Base-by-base conservation (phyloP, 1,140 invertebrate genomes). In the Homarus americanus region DNA sequence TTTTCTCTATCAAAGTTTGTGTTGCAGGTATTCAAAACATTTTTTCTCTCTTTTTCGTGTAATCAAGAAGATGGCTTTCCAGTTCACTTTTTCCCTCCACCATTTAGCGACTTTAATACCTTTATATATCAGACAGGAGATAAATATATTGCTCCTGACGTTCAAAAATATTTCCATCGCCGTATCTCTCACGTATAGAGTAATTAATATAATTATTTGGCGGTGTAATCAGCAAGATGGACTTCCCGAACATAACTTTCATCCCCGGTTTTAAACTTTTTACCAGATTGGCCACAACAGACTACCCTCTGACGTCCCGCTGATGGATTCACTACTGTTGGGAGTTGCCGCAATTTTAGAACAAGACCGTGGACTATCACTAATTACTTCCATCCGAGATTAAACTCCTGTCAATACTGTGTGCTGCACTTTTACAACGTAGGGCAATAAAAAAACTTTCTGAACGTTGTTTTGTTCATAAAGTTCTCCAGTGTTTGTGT, bases 351-450 rank as follows among this genome's bases (percentile, higher is more conserved):
- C n/a, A 69, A 32, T 28, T 32, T 69, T 69, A 32, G n/a, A 0
- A 28, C 12, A 69, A 28, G 53, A 58, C 9, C 63, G 5, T 7
- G 15, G 63, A 69, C 24, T 28, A 28, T 69, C 63, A 69, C 63
- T 69, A 69, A 69, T 69, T 69, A 69, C 63, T 69, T 28, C 63
- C 63, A 5, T 69, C 63, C n/a, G 15, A 69, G 28, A 69, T 69
- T 69, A 69, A 69, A 28, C 63, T 69, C 63, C 63, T 69, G 28
- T 69, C 63, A 69, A 69, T 69, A 69, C n/a, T n/a, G 63, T n/a
- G 32, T 28, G 15, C 0, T 28, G 63, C 24, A 69, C 5, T 69
- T 69, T 69, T 69, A 32, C 28, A 28, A 20, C 63, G n/a, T 4
- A 32, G 28, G 63, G 24, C 63, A 69, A 69, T 69, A 69, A 69